phyloP scores from a whole-genome alignment of 2,113 vertebrate species.

The Sorex araneus region DNA sequence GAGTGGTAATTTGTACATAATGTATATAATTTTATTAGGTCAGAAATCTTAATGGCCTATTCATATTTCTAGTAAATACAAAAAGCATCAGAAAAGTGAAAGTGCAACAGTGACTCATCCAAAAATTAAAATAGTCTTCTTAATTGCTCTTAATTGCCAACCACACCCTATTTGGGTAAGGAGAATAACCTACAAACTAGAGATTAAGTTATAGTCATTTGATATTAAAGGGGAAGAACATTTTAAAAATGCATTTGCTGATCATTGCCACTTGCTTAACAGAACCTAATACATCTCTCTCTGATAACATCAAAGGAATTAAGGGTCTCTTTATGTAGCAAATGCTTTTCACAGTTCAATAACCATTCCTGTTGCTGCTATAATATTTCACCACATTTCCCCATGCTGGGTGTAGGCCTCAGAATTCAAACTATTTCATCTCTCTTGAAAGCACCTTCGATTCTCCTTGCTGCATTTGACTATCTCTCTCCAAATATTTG shows the following conservation, averaged over 20 bases:
- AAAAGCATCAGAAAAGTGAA: constrained; percentile 35
- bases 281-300: constrained; percentile 75
- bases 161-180: constrained; percentile 8
- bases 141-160: constrained; percentile 14
- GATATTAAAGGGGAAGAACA: constrained; percentile 78
- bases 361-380: constrained; percentile 80
- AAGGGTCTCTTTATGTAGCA: constrained; percentile 82
- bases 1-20: background rate
- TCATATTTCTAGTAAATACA: constrained; percentile 36
- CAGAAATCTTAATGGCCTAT: background rate
- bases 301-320: constrained; percentile 83
- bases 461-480: constrained; percentile 20
- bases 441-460: constrained; percentile 59
- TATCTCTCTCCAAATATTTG: constrained; percentile 49
- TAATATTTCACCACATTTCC: constrained; percentile 79
- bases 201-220: constrained; percentile 71
- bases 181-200: constrained; percentile 41
- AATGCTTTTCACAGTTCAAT: constrained; percentile 84
- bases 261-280: constrained; percentile 78
- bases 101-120: background rate
- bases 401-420: constrained; percentile 24
- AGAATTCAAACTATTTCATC: constrained; percentile 52
- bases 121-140: constrained; percentile 48
- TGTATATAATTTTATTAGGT: constrained; percentile 31
- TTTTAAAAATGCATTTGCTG: constrained; percentile 83